These are phyloP conservation scores for Oreortyx pictus DNA, from an alignment of 2,797 vertebrate genomes.

Conservation along the genomic window DNA sequence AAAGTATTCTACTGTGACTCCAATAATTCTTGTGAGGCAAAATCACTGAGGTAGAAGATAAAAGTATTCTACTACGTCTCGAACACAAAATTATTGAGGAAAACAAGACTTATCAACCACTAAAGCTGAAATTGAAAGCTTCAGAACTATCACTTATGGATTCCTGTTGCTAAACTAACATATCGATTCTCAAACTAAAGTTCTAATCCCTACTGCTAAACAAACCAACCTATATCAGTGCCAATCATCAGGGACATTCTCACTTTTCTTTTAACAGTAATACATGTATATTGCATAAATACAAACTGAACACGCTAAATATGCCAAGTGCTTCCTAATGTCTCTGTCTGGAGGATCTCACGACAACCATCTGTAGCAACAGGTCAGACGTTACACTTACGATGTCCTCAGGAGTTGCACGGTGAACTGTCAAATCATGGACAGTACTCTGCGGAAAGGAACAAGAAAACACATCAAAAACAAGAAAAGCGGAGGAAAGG, in stretches of 20 bases:
- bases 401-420: conserved; percentile 88
- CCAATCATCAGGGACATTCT: neutral
- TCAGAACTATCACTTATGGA: too few species aligned
- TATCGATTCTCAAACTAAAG: too few species aligned
- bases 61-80: too few species aligned
- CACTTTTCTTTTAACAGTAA: neutral
- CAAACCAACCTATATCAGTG: too few species aligned
- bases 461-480: neutral
- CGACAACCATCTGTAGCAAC: neutral
- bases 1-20: too few species aligned
- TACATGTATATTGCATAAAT: neutral
- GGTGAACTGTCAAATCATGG: conserved; percentile 89
- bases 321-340: neutral
- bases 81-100: too few species aligned
- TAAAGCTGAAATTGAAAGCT: too few species aligned
- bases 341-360: neutral
- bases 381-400: conserved; percentile 77
- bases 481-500: neutral
- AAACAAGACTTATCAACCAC: too few species aligned
- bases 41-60: too few species aligned
- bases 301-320: neutral
- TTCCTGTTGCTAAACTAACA: too few species aligned
- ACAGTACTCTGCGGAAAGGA: conserved; percentile 84
- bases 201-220: too few species aligned
- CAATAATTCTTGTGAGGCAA: too few species aligned